Conservation (phyloP, 2,797 vertebrate genomes). For the Chiroxiphia lanceolata region DNA sequence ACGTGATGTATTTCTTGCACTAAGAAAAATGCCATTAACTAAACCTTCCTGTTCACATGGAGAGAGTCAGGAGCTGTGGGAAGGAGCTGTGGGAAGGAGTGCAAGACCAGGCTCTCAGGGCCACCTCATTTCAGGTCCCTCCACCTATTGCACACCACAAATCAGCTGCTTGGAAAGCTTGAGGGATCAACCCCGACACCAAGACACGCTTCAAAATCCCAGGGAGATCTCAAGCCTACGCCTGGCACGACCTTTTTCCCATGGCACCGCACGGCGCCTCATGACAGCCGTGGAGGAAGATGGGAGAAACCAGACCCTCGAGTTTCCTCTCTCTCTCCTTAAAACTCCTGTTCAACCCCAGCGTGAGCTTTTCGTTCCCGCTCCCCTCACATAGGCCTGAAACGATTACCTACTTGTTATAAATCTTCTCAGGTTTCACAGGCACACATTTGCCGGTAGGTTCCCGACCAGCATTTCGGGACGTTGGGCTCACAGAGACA, state of each 20-base stretch:
- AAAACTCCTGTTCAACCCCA: conserved; percentile 53
- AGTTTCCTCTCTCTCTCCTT: conserved; percentile 32
- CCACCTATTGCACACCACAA: background rate
- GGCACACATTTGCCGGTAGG: conserved; percentile 71
- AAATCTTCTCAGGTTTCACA: conserved; percentile 84
- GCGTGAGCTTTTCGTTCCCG: conserved; percentile 71
- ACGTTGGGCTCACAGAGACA: conserved; percentile 47
- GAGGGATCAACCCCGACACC: background rate
- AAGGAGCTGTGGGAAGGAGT: background rate
- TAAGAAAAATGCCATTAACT: background rate
- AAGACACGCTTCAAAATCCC: conserved; percentile 22
- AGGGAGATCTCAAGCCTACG: background rate
- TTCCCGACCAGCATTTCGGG: conserved; percentile 57
- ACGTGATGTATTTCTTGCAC: fast-evolving
- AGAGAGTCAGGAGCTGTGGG: background rate
- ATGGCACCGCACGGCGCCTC: background rate
- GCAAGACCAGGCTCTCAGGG: background rate
- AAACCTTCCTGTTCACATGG: fast-evolving
- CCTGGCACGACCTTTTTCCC: background rate
- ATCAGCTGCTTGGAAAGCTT: fast-evolving
- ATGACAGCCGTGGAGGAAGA: background rate
- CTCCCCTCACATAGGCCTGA: conserved; percentile 69
- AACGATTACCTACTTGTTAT: conserved; percentile 83
- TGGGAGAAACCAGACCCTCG: conserved; percentile 50
- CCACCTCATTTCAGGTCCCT: background rate